Base-by-base conservation (phyloP, 2,888 invertebrate species). In the Bellardia pandia region DNA sequence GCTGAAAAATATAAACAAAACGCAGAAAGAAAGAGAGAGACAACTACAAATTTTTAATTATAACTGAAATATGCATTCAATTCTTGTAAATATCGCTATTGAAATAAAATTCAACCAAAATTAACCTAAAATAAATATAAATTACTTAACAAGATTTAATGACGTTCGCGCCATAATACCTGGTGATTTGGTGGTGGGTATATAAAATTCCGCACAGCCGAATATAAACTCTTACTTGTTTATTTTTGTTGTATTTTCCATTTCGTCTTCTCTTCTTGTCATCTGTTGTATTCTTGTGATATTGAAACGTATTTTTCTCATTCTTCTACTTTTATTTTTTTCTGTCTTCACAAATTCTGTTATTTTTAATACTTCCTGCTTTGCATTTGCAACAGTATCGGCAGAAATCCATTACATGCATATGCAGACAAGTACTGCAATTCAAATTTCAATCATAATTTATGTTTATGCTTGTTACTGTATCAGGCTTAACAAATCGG, bases 291-390 rank as follows among this genome's bases (percentile, higher is more conserved):
- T 56, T 76, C 40, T 69, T 51, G 45, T 68, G 58, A 60, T 51
- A 68, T 69, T 75, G 23, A 75, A 75, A 68, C 37, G 13, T 68
- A 33, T 37, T 71, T 79, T 2, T 13, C 13, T 13, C 13, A 13
- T 48, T 33, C 23, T 45, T 45, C 2, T 33, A 13, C 1, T 33
- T 33, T 23, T 33, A 5, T 33, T 33, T 11, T 51, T 51, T n/a
- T 69, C 51, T 30, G 14, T 68, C 30, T 14, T 30, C 30, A 14
- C 8, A 68, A 45, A 40, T 33, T 40, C 58, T 62, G 48, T 51
- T 23, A 45, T 42, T 45, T 74, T 74, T 62, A 72, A 53, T 53
- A 64, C 37, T 80, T 74, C 56, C 72, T 74, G 66, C 23, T 45
- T 64, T 51, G 56, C 33, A 72, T 16, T 37, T n/a, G 23, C n/a